phyloP scores from a whole-genome alignment of 1,140 invertebrate species.

The Spodoptera litura region DNA sequence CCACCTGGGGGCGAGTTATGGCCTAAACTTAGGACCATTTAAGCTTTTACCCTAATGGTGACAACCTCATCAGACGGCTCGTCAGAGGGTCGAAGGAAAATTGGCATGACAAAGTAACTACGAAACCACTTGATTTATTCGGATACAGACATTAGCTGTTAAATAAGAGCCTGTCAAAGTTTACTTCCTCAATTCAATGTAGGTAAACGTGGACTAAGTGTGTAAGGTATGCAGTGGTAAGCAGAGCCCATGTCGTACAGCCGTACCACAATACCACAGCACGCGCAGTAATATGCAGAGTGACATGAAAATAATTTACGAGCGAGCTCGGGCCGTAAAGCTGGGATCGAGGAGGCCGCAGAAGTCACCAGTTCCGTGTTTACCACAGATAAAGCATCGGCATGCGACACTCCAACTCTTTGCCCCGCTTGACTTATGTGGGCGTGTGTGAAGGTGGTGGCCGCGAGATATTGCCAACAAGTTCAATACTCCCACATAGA shows the following conservation, averaged over 20 bases:
- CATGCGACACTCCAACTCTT: constrained; percentile 1
- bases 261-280: not conserved
- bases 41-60: constrained; percentile 32
- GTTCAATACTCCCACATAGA: not conserved
- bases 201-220: not conserved
- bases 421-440: constrained; percentile 8
- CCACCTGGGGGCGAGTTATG: constrained; percentile 39
- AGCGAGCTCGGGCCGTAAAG: constrained; percentile 21
- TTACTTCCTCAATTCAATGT: not conserved
- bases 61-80: too few species aligned
- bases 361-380: constrained; percentile 37
- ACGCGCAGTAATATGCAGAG: constrained; percentile 36
- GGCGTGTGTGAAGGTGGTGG: not conserved
- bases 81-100: too few species aligned
- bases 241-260: not conserved
- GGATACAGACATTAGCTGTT: too few species aligned
- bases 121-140: too few species aligned
- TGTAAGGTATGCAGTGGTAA: not conserved
- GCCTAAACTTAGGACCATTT: not conserved
- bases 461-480: too few species aligned
- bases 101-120: too few species aligned
- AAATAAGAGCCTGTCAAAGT: too few species aligned
- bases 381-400: constrained; percentile 35
- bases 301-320: constrained; percentile 45
- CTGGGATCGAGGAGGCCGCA: constrained; percentile 20